Evolutionary conservation across 2,888 invertebrate genomes (phyloP).

Genomic region (Anoncus sp.): DNA sequence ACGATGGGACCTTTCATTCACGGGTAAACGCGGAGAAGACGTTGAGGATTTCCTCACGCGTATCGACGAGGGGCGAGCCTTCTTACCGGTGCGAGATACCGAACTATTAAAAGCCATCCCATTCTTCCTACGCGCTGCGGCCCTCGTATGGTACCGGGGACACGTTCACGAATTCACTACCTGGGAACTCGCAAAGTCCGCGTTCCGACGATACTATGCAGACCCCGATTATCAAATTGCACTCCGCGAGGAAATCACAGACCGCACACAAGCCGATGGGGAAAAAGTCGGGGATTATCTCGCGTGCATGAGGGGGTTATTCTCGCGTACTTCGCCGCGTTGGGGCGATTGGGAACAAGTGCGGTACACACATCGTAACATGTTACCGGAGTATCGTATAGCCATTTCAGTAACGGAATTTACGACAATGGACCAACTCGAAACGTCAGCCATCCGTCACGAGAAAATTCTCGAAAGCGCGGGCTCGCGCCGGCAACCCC

Average conservation of each 20-base stretch:
- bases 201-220: slow-evolving; percentile 6
- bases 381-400: slow-evolving; percentile 6
- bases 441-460: neutral
- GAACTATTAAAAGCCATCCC: slow-evolving; percentile 24
- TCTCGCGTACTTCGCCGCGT: slow-evolving; percentile 17
- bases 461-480: slow-evolving; percentile 4
- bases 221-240: slow-evolving; percentile 42
- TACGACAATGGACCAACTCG: neutral
- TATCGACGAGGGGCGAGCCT: slow-evolving; percentile 30
- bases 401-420: neutral
- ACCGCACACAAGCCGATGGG: slow-evolving; percentile 6
- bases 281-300: slow-evolving; percentile 23
- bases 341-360: slow-evolving; percentile 20
- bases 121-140: slow-evolving; percentile 1
- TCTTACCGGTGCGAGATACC: neutral
- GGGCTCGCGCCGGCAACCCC: neutral
- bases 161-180: neutral
- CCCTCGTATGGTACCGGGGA: slow-evolving; percentile 34
- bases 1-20: slow-evolving; percentile 12
- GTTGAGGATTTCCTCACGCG: slow-evolving; percentile 31
- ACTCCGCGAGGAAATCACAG: slow-evolving; percentile 11
- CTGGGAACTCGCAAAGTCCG: slow-evolving; percentile 13
- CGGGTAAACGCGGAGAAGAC: slow-evolving; percentile 12
- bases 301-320: slow-evolving; percentile 24
- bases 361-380: slow-evolving; percentile 10